These are phyloP conservation scores for Stenoptilia bipunctidactyla DNA, from an alignment of 2,888 invertebrate species.

Conservation along the genomic window DNA sequence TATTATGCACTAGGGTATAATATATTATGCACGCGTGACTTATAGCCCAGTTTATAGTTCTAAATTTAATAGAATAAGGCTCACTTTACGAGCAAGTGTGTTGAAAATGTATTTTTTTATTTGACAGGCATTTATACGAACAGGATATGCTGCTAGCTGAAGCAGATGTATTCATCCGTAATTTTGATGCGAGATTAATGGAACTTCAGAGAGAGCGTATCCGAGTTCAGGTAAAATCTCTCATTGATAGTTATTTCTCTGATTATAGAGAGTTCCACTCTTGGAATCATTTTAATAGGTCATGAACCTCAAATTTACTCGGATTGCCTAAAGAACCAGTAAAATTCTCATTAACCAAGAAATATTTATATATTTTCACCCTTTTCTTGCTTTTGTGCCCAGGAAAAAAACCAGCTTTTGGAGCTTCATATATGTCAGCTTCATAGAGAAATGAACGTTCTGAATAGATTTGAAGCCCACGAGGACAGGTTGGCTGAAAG, in stretches of 20 bases:
- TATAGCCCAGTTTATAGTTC: too few species aligned
- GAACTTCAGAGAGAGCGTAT: conserved; percentile 70
- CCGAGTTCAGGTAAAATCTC: conserved; percentile 64
- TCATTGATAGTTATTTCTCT: background rate
- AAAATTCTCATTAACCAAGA: too few species aligned
- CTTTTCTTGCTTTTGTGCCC: conserved; percentile 9
- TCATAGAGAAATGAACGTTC: conserved; percentile 80
- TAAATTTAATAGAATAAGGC: too few species aligned
- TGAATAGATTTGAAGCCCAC: conserved; percentile 79
- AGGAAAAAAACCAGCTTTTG: conserved; percentile 66
- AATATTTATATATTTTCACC: too few species aligned
- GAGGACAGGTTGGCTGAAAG: conserved; percentile 75
- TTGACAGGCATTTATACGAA: conserved; percentile 70
- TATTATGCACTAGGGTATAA: too few species aligned
- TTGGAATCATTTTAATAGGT: too few species aligned
- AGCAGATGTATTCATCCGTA: conserved; percentile 69
- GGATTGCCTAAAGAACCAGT: too few species aligned
- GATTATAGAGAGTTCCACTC: too few species aligned
- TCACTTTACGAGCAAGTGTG: too few species aligned
- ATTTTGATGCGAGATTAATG: conserved; percentile 76
- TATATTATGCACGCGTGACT: too few species aligned
- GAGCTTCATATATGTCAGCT: conserved; percentile 75
- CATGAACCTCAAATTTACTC: too few species aligned
- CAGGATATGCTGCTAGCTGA: conserved; percentile 75
- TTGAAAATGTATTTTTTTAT: too few species aligned